Base-by-base conservation (phyloP, 2,797 vertebrate genomes). In the Tangara arthus region DNA sequence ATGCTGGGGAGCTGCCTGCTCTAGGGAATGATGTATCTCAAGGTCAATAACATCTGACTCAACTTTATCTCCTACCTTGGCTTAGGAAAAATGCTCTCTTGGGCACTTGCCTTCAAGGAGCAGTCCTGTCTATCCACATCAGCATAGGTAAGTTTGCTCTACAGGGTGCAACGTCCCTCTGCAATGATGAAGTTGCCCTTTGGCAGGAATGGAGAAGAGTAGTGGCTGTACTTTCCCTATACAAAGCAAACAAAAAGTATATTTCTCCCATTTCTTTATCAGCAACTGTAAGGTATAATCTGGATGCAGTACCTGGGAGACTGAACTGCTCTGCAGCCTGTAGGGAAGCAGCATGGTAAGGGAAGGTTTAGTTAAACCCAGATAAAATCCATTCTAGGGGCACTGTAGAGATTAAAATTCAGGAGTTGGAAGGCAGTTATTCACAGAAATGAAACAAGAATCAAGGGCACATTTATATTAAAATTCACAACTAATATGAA, bases 111-210 rank as follows among this genome's bases (percentile, higher is more conserved):
- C 56, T 79, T 66, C 60, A 46, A 63, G 23, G 27, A 89, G 27
- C 1, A 53, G 1, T 52, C 26, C 55, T 30, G 26, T 23, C 66
- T 66, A 21, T 6, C 6, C 28, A 59, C 8, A 5, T 66, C 1
- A 3, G 23, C 20, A 35, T 0, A 46, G 34, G 8, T 5, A 61
- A 56, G 13, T 46, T 35, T 0, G 1, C 49, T 71, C 35, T 34
- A 28, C 0, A 2, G 61, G 21, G 9, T 46, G 35, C 55, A 49
- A 2, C 0, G 1, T 17, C 12, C 22, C 41, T 39, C n/a, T 89
- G 49, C 28, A 60, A 56, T 19, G 22, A 68, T 42, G 30, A 59
- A 14, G 60, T 11, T 79, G 60, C 32, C 44, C 41, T 65, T 80
- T 52, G 34, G 78, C 53, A 89, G 66, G 23, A 37, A 72, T 4